Percentiles rank a stretch among this genome's conserved stretches.
phyloP scores from a whole-genome alignment of 2,113 vertebrate genomes.

The Cygnus atratus region DNA sequence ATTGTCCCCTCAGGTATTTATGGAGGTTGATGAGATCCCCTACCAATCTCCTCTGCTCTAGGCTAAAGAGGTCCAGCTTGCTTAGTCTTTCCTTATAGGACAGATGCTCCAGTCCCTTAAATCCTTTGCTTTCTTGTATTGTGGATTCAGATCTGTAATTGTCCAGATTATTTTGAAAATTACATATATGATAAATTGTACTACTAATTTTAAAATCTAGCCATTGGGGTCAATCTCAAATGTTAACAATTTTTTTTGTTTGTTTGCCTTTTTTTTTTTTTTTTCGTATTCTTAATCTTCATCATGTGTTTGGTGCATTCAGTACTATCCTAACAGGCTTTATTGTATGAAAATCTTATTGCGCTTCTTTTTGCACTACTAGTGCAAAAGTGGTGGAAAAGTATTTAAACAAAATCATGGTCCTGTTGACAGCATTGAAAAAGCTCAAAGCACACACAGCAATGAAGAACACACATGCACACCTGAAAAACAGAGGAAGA shows the following conservation, averaged over 20 bases:
- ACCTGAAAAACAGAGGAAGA: not conserved
- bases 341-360: not conserved
- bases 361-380: not conserved
- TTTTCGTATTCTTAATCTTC: not conserved
- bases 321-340: not conserved
- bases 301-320: not conserved
- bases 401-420: not conserved
- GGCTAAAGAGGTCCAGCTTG: too few relatives aligned
- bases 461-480: not conserved
- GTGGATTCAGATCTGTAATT: not conserved
- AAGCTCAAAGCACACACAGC: not conserved
- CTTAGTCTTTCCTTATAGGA: too few relatives aligned
- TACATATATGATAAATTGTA: not conserved
- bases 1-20: too few relatives aligned
- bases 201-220: not conserved
- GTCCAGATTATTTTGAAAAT: not conserved
- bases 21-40: too few relatives aligned
- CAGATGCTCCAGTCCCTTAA: too few relatives aligned
- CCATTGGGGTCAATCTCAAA: not conserved
- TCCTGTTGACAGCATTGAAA: not conserved
- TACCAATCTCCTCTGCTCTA: too few relatives aligned
- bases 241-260: not conserved
- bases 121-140: not conserved
- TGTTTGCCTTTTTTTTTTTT: rapidly evolving
- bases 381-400: not conserved